These are phyloP conservation scores for Grallaria varia DNA, from an alignment of 2,113 vertebrate genomes.

Conservation along the genomic window DNA sequence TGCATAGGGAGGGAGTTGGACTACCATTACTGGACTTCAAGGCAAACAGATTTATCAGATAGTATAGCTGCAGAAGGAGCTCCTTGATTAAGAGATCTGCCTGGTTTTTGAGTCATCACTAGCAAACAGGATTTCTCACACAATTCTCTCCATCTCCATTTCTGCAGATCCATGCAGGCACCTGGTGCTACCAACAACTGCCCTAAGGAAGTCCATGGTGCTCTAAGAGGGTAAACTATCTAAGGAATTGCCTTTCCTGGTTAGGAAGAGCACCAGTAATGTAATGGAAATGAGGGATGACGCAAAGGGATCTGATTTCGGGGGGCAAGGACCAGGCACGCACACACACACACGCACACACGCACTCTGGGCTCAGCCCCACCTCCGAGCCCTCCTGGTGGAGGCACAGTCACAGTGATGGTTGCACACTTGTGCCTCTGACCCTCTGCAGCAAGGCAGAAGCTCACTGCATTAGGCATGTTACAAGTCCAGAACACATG, in stretches of 20 bases:
- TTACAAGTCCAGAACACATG: neutral
- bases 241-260: neutral
- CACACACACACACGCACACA: accelerated
- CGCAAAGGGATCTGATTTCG: neutral
- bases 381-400: neutral
- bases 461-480: accelerated
- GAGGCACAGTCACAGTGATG: accelerated
- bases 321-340: neutral
- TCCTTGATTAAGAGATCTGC: neutral
- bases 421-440: neutral
- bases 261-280: neutral
- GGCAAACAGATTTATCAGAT: neutral
- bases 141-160: neutral
- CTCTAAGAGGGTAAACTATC: neutral
- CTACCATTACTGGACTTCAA: neutral
- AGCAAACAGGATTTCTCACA: neutral
- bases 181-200: neutral
- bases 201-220: neutral
- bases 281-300: neutral
- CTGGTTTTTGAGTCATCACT: accelerated
- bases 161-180: neutral
- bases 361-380: neutral
- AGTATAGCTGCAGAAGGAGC: neutral
- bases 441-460: neutral
- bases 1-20: neutral